Conservation (phyloP, 1,140 invertebrate genomes). For the Aporrectodea caliginosa region DNA sequence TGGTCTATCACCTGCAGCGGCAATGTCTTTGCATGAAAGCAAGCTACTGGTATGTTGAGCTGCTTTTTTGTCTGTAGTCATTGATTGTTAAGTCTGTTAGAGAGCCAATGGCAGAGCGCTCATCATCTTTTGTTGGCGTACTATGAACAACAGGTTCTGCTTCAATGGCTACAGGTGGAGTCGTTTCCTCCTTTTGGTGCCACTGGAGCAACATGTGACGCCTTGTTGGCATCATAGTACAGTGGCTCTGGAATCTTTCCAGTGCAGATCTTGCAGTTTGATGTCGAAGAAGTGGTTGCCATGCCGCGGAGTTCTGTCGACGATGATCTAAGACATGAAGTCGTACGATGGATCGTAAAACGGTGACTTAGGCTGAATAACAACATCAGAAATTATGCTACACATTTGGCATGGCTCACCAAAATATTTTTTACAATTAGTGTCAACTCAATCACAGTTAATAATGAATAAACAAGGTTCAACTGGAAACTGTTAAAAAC, state of each 20-base stretch:
- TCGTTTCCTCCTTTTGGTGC: background rate
- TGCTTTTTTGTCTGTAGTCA: too few species aligned
- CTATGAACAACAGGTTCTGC: background rate
- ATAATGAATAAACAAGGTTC: too few species aligned
- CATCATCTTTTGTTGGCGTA: background rate
- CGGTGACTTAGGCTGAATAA: constrained; percentile 12
- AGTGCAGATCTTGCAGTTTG: constrained; percentile 60
- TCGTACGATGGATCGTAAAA: constrained; percentile 30
- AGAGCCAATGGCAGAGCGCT: too few species aligned
- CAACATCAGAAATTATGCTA: too few species aligned
- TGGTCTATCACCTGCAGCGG: too few species aligned
- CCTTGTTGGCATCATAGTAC: constrained; percentile 39
- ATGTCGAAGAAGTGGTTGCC: constrained; percentile 59
- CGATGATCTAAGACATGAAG: constrained; percentile 36
- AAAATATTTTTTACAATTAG: too few species aligned
- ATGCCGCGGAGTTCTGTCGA: constrained; percentile 57
- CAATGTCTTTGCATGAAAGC: too few species aligned
- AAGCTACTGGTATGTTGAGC: too few species aligned
- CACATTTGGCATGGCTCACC: too few species aligned
- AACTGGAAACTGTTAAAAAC: too few species aligned
- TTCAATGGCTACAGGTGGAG: background rate
- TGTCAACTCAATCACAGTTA: too few species aligned
- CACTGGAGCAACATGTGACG: constrained; percentile 12
- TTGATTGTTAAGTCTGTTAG: too few species aligned
- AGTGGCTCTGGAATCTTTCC: constrained; percentile 49